phyloP scores from a whole-genome alignment of 2,888 invertebrate genomes.

The Tetheella fluctuosa region DNA sequence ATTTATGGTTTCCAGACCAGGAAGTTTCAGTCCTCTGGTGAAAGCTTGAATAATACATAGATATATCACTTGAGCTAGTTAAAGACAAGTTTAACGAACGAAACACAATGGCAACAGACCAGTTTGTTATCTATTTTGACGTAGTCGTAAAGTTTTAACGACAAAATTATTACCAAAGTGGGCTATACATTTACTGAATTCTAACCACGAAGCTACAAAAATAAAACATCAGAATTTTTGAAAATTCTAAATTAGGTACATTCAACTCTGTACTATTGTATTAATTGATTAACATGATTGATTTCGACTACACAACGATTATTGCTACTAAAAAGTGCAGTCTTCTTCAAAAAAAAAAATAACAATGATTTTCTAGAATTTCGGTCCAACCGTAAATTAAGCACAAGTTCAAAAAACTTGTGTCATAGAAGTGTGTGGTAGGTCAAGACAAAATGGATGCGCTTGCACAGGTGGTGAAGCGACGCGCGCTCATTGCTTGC shows the following conservation, averaged over 20 bases:
- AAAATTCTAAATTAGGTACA: too few species aligned
- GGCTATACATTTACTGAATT: not conserved
- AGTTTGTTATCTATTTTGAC: constrained; percentile 4
- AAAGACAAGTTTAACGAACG: not conserved
- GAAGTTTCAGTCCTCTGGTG: not conserved
- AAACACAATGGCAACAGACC: not conserved
- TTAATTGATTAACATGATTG: too few species aligned
- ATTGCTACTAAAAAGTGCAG: too few species aligned
- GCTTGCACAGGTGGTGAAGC: constrained; percentile 40
- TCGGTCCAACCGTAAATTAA: not conserved
- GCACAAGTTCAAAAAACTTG: not conserved
- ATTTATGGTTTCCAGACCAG: too few species aligned
- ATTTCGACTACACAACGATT: too few species aligned
- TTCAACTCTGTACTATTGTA: too few species aligned
- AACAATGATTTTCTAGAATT: too few species aligned
- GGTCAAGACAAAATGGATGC: constrained; percentile 42
- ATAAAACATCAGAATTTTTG: not conserved
- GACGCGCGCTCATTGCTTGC: constrained; percentile 27
- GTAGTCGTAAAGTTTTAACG: constrained; percentile 3
- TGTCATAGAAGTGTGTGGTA: constrained; percentile 34
- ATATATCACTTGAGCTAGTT: not conserved
- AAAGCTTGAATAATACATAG: not conserved
- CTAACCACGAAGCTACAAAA: not conserved
- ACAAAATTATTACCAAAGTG: not conserved
- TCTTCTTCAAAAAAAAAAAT: too few species aligned